These are phyloP conservation scores for Elephantulus edwardii DNA, from an alignment of 2,113 vertebrate genomes.

Conservation along the genomic window DNA sequence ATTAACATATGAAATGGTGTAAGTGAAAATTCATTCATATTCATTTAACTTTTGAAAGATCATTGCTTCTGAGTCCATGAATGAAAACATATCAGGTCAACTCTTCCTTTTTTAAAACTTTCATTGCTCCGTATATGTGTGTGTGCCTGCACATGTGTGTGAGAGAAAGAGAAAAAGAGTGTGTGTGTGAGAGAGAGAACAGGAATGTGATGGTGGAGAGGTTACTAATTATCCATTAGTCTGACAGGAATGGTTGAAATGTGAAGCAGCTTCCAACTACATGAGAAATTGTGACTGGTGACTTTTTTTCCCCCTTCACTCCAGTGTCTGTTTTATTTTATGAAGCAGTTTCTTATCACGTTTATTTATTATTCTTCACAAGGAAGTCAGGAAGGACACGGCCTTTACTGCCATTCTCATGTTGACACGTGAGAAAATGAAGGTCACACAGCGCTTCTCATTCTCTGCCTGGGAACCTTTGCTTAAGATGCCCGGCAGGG, in stretches of 20 bases:
- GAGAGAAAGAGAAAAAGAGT: too few species aligned
- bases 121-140: too few species aligned
- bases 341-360: slow-evolving; percentile 57
- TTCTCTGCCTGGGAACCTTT: slow-evolving; percentile 62
- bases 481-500: slow-evolving; percentile 51
- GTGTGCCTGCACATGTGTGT: too few species aligned
- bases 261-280: slow-evolving; percentile 24
- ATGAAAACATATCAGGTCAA: too few species aligned
- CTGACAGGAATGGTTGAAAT: slow-evolving; percentile 38
- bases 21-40: slow-evolving; percentile 22
- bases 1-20: neutral
- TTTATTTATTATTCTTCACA: slow-evolving; percentile 74
- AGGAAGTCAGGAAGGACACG: slow-evolving; percentile 40
- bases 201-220: neutral
- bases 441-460: slow-evolving; percentile 42
- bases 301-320: slow-evolving; percentile 4
- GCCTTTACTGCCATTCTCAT: slow-evolving; percentile 48
- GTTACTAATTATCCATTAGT: slow-evolving; percentile 31
- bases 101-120: too few species aligned
- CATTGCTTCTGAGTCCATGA: neutral
- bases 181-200: too few species aligned
- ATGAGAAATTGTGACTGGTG: slow-evolving; percentile 34
- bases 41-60: neutral
- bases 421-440: slow-evolving; percentile 59
- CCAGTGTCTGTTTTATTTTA: slow-evolving; percentile 64